Evolutionary conservation across 2,797 vertebrate genomes (phyloP), one percentile per base, ranked within the genome.

Genomic region (Neoniphon sammara): DNA sequence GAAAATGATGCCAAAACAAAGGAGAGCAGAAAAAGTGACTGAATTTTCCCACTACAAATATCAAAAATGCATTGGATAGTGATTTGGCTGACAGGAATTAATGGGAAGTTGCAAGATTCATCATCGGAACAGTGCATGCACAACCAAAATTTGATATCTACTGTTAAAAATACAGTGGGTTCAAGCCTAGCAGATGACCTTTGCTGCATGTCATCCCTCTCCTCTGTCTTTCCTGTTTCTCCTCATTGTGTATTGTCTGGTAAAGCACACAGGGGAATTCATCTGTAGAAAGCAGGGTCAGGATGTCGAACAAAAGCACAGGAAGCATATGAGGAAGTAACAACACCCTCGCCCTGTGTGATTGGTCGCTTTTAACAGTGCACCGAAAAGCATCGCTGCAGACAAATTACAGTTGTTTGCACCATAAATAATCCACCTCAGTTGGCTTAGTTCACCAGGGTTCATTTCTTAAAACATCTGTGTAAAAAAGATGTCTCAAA

Each of bases 231-330:
- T 44, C 23, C 53, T 6, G 31, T 14, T 6, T 7, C 20, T 36
- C 11, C 7, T 4, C 39, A 3, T 30, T 0, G n/a, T 52, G 36
- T n/a, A 53, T 63, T 68, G 52, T 78, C 53, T 14, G 6, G 15
- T 30, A 1, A 50, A 66, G 36, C 20, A 61, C 56, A 3, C 55
- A 4, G 50, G 61, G 31, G 66, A 58, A 44, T 31, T 20, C 0
- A 55, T 65, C 27, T 7, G 14, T 56, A 18, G 27, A 49, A 8
- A 17, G 11, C 12, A 1, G 14, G 14, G 10, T 7, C 66, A 66
- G 72, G 72, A 80, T 44, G 72, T 57, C 0, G 1, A 71, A 78
- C 71, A 62, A 52, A 69, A 42, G 57, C 47, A 25, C 4, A 46
- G 58, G 5, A 72, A 54, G 47, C 55, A 46, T 2, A 12, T 3